Evolutionary conservation across 2,797 vertebrate genomes (phyloP), one percentile per base, ranked within the genome.

Genomic region (Columba guinea): DNA sequence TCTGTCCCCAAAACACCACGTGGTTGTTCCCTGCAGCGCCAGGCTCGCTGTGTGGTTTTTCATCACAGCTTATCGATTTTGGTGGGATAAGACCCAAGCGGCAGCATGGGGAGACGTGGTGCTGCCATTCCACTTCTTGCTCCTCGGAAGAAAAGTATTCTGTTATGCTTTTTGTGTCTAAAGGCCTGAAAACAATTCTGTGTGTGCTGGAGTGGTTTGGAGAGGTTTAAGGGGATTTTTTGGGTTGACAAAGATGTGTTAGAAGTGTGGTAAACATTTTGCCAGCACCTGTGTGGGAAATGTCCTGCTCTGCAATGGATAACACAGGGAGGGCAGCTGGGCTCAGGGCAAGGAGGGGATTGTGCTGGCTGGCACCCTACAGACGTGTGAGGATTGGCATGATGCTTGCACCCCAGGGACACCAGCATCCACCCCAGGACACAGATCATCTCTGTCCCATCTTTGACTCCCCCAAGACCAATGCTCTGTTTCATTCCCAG

Each of bases 401-500:
- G 15, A 2, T 9, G 55, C 59, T 30, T 41, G 65, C 48, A 19
- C 55, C 22, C 7, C 3, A n/a, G 71, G 67, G 44, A 52, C 26
- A 0, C 30, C 10, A 5, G 35, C 64, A 65, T 13, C 34, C 30
- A 5, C 9, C 26, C 3, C 1, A 48, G 59, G 41, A 27, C 20
- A 4, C 0, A 4, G 53, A 46, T 27, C 0, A 0, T 22, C 82
- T 46, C 51, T 19, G 37, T 28, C 56, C 3, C 0, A 0, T 37
- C 24, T 48, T 11, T 16, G 23, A 4, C 11, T n/a, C 5, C 59
- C 17, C 11, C 18, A 5, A 55, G 23, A 11, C 7, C 35, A 23
- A 34, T 0, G 1, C n/a, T 34, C 0, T 1, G 5, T 44, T 68
- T 56, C 5, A 0, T 84, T 21, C 48, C 52, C 91, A 99, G 99